Percentiles rank a stretch among this genome's conserved stretches.
Conservation (phyloP, 2,113 vertebrate species). For the Paramormyrops kingsleyae region DNA sequence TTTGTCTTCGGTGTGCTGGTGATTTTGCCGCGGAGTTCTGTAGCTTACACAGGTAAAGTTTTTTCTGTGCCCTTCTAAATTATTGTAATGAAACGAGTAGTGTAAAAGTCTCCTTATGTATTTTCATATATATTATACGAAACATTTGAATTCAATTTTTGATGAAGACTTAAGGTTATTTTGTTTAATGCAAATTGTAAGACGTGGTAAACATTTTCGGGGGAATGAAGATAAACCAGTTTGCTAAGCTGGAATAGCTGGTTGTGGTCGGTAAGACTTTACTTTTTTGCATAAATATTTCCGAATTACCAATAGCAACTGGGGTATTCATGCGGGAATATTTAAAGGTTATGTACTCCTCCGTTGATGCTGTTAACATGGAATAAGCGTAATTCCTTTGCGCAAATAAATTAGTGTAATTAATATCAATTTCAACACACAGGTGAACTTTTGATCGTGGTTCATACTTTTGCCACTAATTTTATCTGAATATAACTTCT, state of each 20-base stretch:
- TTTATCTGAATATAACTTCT: background rate
- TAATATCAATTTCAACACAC: background rate
- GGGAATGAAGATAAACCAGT: background rate
- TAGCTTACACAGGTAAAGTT: slow-evolving; percentile 18
- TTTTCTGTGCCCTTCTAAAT: background rate
- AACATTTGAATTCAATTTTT: background rate
- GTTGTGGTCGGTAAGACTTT: background rate
- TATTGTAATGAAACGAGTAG: background rate
- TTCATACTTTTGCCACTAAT: background rate
- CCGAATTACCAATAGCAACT: background rate
- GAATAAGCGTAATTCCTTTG: background rate
- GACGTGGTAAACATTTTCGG: background rate
- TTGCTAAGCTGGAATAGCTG: background rate
- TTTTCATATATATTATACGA: background rate
- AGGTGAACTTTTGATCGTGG: background rate
- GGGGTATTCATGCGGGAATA: background rate
- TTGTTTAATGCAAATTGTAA: background rate
- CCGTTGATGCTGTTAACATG: background rate
- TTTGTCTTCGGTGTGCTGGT: slow-evolving; percentile 41
- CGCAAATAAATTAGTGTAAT: background rate
- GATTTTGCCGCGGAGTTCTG: slow-evolving; percentile 34
- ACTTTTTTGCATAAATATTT: background rate
- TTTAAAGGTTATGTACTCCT: background rate
- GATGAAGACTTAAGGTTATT: background rate
- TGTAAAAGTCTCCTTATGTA: background rate